Percentiles rank a stretch among this genome's conserved stretches.
Evolutionary conservation across 2,113 vertebrate species (phyloP).

Genomic region (Tragulus kanchil): DNA sequence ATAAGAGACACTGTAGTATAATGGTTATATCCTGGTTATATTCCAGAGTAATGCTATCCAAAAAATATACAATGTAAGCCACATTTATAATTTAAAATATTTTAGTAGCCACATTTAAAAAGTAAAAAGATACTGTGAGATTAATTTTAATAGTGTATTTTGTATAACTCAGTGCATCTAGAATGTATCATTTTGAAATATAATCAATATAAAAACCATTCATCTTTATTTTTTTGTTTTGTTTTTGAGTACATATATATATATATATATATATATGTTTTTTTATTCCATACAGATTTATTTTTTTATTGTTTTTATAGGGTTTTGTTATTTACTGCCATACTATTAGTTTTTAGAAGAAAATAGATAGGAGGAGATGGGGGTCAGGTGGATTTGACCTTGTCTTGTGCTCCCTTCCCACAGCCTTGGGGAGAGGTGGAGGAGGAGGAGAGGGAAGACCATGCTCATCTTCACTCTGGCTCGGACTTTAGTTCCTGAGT

Average conservation of each 20-base stretch:
- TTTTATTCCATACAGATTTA: too few species aligned
- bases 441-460: neutral
- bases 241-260: too few species aligned
- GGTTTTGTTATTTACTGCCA: too few species aligned
- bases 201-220: constrained; percentile 28
- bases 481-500: neutral
- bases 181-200: constrained; percentile 25
- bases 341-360: neutral
- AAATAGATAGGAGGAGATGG: neutral
- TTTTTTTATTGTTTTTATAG: too few species aligned
- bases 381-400: neutral
- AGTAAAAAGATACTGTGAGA: neutral
- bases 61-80: neutral
- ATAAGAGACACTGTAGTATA: neutral
- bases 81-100: neutral
- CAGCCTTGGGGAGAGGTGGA: too few species aligned
- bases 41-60: neutral
- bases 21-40: neutral
- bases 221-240: too few species aligned
- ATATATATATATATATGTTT: too few species aligned
- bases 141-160: constrained; percentile 41
- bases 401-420: neutral
- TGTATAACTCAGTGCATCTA: neutral
- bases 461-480: neutral
- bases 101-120: constrained; percentile 45